Conservation (phyloP, 2,888 invertebrate species). For the Alentia gelatinosa region DNA sequence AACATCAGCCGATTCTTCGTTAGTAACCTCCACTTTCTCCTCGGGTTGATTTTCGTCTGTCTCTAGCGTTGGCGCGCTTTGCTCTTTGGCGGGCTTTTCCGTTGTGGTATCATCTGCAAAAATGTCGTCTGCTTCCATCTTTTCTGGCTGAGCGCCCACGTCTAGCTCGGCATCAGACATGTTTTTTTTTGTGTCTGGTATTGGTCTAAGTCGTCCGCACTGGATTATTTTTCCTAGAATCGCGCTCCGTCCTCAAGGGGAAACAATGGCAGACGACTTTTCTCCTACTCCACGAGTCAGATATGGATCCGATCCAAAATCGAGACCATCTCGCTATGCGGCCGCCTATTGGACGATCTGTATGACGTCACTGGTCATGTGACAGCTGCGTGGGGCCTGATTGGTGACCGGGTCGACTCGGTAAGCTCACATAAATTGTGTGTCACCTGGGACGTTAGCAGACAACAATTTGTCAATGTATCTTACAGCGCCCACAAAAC, state of each 20-base stretch:
- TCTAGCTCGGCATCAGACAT: neutral
- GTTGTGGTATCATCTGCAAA: neutral
- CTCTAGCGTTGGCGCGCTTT: neutral
- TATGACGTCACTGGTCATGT: constrained; percentile 25
- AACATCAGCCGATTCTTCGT: neutral
- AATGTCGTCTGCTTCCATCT: neutral
- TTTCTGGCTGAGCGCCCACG: neutral
- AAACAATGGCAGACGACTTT: neutral
- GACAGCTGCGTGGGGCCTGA: neutral
- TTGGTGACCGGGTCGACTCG: neutral
- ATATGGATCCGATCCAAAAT: neutral
- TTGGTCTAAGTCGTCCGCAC: neutral
- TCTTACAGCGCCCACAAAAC: neutral
- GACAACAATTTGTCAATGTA: neutral
- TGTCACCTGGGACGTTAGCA: neutral
- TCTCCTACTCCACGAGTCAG: neutral
- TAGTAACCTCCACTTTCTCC: neutral
- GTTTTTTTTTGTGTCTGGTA: neutral
- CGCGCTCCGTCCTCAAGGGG: neutral
- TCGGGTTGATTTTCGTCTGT: neutral
- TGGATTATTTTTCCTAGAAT: neutral
- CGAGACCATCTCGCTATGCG: neutral
- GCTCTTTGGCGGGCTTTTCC: neutral
- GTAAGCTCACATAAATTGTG: constrained; percentile 33
- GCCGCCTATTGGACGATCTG: neutral